Conservation (phyloP, 2,797 vertebrate genomes). For the Podarcis siculus region DNA sequence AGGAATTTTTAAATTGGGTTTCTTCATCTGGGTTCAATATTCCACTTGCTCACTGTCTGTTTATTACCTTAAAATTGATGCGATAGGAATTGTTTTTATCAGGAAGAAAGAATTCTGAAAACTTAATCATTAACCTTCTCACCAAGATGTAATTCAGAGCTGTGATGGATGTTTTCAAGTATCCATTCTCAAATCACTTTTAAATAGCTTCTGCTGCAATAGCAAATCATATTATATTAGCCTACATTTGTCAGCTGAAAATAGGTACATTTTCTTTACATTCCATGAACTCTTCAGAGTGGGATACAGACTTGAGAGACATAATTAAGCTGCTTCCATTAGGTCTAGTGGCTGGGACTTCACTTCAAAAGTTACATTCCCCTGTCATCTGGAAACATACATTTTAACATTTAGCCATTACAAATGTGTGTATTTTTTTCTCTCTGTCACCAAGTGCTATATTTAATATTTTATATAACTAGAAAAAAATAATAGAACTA, state of each 20-base stretch:
- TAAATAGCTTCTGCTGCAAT: background rate
- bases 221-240: background rate
- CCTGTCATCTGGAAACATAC: conserved; percentile 20
- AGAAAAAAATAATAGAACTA: background rate
- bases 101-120: background rate
- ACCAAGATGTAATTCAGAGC: background rate
- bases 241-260: background rate
- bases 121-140: background rate
- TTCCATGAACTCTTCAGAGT: background rate
- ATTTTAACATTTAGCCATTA: conserved; percentile 15
- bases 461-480: background rate
- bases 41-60: background rate
- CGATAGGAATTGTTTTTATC: background rate
- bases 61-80: background rate
- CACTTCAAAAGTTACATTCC: conserved; percentile 4
- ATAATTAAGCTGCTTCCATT: background rate
- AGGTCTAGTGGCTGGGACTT: background rate
- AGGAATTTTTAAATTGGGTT: background rate
- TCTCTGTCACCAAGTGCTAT: background rate
- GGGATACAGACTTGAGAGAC: background rate
- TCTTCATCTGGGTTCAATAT: background rate
- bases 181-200: background rate
- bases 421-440: background rate
- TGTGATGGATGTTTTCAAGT: background rate
- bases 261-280: background rate